Base-by-base conservation (phyloP, 2,113 vertebrate species). In the Clarias magur region DNA sequence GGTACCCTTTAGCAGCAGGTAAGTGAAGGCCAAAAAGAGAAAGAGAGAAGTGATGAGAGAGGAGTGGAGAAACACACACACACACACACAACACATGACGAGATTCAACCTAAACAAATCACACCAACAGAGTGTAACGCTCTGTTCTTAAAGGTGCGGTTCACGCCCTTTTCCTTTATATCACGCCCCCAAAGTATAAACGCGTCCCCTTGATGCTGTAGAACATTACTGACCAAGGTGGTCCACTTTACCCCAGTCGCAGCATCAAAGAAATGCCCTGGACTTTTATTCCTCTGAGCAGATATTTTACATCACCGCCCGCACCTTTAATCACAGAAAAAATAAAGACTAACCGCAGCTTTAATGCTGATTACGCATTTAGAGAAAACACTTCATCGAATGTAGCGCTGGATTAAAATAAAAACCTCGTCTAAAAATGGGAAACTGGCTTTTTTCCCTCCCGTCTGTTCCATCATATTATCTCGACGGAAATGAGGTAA, bases 1-100 rank as follows among this genome's bases (percentile, higher is more conserved):
- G 94, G 93, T 94, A 95, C 93, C 95, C 95, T 96, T 92, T 92
- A 89, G 83, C 65, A 85, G 83, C 88, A 85, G 90, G 89, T 86
- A 57, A 67, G 67, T 87, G 80, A 75, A 87, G 42, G 87, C 85
- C 83, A 87, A 87, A 92, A 70, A 84, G 89, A 89, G 75, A 89
- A 53, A 79, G 60, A 82, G 63, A 79, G 79, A 87, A 34, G 87
- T 80, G 57, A 34, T 80, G 78, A 87, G 38, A 83, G 42, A 86
- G 59, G 54, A 85, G n/a, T 57, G 83, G 79, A 87, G 30, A 68
- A 83, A 21, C 57, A 68, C 56, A 80, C 30, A 83, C 57, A 21
- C 57, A 68, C 56, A 80, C 30, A 83, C 57, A 70, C 17, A 38
- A 63, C 27, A 85, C 34, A 83, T 30, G 34, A 82, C 57, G 19